Percentiles rank a stretch among this genome's conserved stretches.
Evolutionary conservation across 2,888 invertebrate species (phyloP).

Genomic region (Scaptomyza caliginosa): DNA sequence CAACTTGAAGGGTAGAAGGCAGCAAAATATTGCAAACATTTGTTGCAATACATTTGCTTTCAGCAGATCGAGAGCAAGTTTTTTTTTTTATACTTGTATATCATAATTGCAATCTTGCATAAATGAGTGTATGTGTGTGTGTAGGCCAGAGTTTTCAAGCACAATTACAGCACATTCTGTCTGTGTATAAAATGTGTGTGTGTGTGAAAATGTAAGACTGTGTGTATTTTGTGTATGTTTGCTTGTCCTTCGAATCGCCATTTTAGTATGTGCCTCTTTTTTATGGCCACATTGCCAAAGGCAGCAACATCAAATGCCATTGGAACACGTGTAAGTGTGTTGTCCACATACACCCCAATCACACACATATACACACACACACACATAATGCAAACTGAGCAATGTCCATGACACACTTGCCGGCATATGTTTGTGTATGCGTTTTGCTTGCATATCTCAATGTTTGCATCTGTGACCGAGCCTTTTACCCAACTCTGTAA

Average conservation of each 20-base stretch:
- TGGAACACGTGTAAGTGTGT: slow-evolving; percentile 68
- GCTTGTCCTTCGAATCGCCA: slow-evolving; percentile 74
- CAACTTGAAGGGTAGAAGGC: background rate
- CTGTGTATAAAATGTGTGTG: slow-evolving; percentile 5
- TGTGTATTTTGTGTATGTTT: slow-evolving; percentile 60
- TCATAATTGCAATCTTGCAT: slow-evolving; percentile 78
- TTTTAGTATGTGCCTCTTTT: slow-evolving; percentile 71
- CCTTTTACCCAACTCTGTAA: slow-evolving; percentile 45
- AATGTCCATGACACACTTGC: slow-evolving; percentile 76
- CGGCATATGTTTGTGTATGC: slow-evolving; percentile 21
- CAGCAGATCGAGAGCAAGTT: slow-evolving; percentile 52
- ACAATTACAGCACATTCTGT: slow-evolving; percentile 52
- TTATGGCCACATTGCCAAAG: slow-evolving; percentile 39
- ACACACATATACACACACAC: slow-evolving; percentile 21
- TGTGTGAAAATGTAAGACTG: slow-evolving; percentile 9
- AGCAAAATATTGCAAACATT: slow-evolving; percentile 10
- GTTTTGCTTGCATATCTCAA: slow-evolving; percentile 70
- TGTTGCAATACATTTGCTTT: slow-evolving; percentile 20
- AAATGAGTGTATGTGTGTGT: slow-evolving; percentile 63
- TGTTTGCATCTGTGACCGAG: slow-evolving; percentile 69
- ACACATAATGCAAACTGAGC: slow-evolving; percentile 40
- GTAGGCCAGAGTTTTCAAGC: slow-evolving; percentile 59
- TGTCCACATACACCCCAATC: slow-evolving; percentile 28
- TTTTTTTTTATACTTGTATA: slow-evolving; percentile 62
- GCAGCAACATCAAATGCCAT: slow-evolving; percentile 29